phyloP scores from a whole-genome alignment of 2,797 vertebrate genomes.

The Gymnocypris eckloni region DNA sequence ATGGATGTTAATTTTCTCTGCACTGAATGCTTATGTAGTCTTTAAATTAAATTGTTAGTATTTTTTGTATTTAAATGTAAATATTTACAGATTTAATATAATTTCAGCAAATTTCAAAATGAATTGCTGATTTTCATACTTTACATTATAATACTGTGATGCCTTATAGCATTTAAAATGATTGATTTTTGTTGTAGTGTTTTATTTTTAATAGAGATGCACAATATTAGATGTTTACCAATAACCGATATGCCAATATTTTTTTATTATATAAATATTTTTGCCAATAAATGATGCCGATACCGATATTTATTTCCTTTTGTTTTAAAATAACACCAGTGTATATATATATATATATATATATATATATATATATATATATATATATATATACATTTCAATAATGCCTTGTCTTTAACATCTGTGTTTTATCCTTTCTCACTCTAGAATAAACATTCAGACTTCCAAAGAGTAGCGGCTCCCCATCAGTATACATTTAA shows the following conservation, averaged over 20 bases:
- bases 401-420: neutral
- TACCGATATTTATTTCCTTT: no score
- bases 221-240: no score
- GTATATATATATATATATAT: no score
- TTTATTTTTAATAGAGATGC: no score
- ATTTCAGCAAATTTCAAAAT: neutral
- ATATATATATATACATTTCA: no score
- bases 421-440: conserved; percentile 10
- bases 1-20: neutral
- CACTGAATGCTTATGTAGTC: neutral
- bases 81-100: neutral
- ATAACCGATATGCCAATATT: no score
- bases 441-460: conserved; percentile 44
- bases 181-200: neutral
- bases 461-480: conserved; percentile 69
- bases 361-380: no score
- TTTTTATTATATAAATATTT: no score
- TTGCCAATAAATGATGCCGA: no score
- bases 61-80: no score
- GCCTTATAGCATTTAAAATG: neutral
- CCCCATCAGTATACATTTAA: no score
- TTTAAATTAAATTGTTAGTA: neutral
- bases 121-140: neutral
- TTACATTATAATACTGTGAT: neutral
- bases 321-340: no score